Base-by-base conservation (phyloP, 2,797 vertebrate genomes). In the Argentina silus region DNA sequence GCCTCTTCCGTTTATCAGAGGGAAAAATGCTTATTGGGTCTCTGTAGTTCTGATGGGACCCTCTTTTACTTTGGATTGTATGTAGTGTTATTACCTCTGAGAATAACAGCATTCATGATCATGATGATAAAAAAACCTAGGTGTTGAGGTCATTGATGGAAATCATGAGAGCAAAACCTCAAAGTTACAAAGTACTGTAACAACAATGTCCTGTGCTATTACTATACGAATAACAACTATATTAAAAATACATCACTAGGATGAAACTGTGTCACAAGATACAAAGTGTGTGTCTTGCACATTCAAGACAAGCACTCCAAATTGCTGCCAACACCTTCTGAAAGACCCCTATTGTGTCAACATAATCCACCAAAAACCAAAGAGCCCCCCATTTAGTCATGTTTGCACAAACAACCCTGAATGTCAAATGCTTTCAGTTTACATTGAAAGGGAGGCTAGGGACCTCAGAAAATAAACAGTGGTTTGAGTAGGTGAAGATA, bases 341-440 rank as follows among this genome's bases (percentile, higher is more conserved):
- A 64, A 64, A 64, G 42, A 45, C 15, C 44, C 36, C 36, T 42
- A 44, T 45, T 43, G 42, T 64, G 61, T 64, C 1, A n/a, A 7
- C n/a, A 9, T 45, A 43, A 64, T 64, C 15, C 36, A 17, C 61
- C 3, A 44, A 42, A 27, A 6, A 42, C 61, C 42, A 43, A 17
- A 43, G 23, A 17, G n/a, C 21, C 61, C 43, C 42, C 17, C 19
- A 64, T 64, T 64, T 44, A 64, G 15, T 44, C 15, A 43, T n/a
- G 42, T 64, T 64, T 45, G 42, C 43, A 64, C 42, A 44, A 45
- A 64, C 61, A 45, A 11, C 42, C 43, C 68, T 50, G 21, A 47
- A 57, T 70, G 61, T 51, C 12, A 61, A 62, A 70, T 61, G 56
- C 43, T 15, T 56, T 70, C 55, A 70, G 19, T n/a, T n/a, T n/a